These are phyloP conservation scores for Drosophila gunungcola DNA, from an alignment of 1,140 invertebrate genomes.

Conservation along the genomic window DNA sequence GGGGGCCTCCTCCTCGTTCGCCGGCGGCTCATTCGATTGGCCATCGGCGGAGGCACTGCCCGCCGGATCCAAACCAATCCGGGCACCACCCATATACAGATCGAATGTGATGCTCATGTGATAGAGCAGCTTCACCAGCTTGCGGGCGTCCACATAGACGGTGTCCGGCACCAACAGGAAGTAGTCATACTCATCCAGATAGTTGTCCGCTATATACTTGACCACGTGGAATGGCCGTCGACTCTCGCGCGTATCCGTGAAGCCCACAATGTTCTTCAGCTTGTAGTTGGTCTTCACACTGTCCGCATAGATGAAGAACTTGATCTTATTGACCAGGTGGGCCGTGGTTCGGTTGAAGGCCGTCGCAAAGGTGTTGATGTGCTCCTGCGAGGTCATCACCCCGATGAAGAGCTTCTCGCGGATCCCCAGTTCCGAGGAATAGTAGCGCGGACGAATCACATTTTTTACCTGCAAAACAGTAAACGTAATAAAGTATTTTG, in stretches of 20 bases:
- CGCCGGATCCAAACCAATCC: slow-evolving; percentile 33
- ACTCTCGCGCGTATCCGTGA: slow-evolving; percentile 90
- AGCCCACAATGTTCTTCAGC: slow-evolving; percentile 91
- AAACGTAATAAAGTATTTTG: neutral
- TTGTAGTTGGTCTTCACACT: slow-evolving; percentile 88
- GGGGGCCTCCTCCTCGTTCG: slow-evolving; percentile 9
- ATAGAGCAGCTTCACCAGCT: slow-evolving; percentile 89
- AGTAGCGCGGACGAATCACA: slow-evolving; percentile 93
- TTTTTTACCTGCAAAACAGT: slow-evolving; percentile 72
- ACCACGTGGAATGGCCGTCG: slow-evolving; percentile 93
- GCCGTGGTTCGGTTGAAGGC: slow-evolving; percentile 93
- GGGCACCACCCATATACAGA: slow-evolving; percentile 89
- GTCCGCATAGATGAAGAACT: slow-evolving; percentile 89
- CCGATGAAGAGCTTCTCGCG: slow-evolving; percentile 95
- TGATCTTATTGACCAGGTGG: slow-evolving; percentile 92
- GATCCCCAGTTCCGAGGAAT: slow-evolving; percentile 96
- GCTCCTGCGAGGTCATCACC: slow-evolving; percentile 90
- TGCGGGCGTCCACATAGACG: slow-evolving; percentile 91
- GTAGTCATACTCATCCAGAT: slow-evolving; percentile 94
- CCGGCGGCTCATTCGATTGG: slow-evolving; percentile 1
- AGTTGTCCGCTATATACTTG: slow-evolving; percentile 95
- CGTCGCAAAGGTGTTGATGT: slow-evolving; percentile 89
- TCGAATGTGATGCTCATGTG: slow-evolving; percentile 93
- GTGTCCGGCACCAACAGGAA: slow-evolving; percentile 94
- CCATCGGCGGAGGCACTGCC: neutral